Conservation (phyloP, 2,888 invertebrate species). For the Scaptodrosophila latifasciaeformis region DNA sequence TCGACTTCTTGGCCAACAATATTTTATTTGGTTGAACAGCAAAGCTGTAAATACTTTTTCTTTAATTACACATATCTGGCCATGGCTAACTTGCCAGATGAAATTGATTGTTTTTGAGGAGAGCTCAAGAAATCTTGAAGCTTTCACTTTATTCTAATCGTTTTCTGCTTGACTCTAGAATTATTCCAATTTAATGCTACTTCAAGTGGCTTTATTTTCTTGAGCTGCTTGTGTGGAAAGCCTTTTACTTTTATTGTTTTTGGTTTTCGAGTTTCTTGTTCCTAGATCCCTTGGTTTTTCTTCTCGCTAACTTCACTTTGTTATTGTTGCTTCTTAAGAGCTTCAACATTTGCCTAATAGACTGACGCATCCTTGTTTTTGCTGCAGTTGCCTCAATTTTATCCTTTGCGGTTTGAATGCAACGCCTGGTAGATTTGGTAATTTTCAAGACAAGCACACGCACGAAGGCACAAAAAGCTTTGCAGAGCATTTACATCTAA, state of each 20-base stretch:
- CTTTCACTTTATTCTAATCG: not conserved
- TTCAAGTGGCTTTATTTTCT: constrained; percentile 23
- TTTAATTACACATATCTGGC: not conserved
- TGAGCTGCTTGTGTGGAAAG: constrained; percentile 29
- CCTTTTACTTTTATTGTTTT: constrained; percentile 12
- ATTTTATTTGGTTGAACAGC: too few species aligned
- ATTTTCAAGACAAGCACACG: constrained; percentile 19
- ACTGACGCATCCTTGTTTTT: constrained; percentile 26
- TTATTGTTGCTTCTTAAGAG: constrained; percentile 29
- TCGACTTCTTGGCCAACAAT: too few species aligned
- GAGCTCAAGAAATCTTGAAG: not conserved
- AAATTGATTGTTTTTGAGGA: not conserved
- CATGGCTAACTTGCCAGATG: not conserved
- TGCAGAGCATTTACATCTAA: constrained; percentile 1
- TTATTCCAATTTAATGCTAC: not conserved
- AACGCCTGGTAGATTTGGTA: constrained; percentile 24
- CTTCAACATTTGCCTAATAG: constrained; percentile 32
- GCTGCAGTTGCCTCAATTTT: not conserved
- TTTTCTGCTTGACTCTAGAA: not conserved
- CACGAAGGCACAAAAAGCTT: constrained; percentile 7
- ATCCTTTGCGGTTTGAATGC: constrained; percentile 26
- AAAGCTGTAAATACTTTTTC: too few species aligned
- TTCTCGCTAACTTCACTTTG: not conserved
- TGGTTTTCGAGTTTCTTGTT: constrained; percentile 3
- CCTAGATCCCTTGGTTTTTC: too few species aligned